Conservation (phyloP, 2,888 invertebrate genomes). For the Aphodius sticticus region DNA sequence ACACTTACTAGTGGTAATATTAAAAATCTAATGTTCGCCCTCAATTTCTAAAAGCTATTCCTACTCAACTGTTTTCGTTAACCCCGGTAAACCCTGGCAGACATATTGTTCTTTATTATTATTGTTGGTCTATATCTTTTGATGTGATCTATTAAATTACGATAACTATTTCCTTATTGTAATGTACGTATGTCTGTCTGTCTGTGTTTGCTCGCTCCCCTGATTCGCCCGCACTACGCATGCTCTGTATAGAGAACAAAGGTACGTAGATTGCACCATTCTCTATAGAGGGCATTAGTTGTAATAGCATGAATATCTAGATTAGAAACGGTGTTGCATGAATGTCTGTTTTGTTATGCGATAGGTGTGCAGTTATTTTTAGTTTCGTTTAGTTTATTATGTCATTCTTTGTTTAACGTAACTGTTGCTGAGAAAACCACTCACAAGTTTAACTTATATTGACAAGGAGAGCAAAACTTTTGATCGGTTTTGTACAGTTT, state of each 20-base stretch:
- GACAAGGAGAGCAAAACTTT: neutral
- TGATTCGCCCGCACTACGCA: conserved; percentile 54
- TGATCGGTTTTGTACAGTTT: neutral
- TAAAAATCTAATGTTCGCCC: too few species aligned
- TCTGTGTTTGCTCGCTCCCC: conserved; percentile 57
- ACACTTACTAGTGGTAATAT: neutral
- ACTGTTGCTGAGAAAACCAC: neutral
- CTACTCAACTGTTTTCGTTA: neutral
- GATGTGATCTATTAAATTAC: neutral
- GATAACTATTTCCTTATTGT: conserved; percentile 31
- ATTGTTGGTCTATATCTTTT: neutral
- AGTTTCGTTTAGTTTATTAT: neutral
- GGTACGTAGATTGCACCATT: conserved; percentile 58
- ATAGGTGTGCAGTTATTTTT: conserved; percentile 10
- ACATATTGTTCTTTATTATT: neutral
- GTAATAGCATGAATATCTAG: conserved; percentile 32
- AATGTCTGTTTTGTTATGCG: conserved; percentile 13
- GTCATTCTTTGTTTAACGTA: neutral
- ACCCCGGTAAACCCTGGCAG: neutral
- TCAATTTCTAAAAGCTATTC: neutral
- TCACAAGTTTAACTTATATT: too few species aligned
- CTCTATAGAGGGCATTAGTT: conserved; percentile 45
- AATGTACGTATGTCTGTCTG: conserved; percentile 52
- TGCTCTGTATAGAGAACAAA: conserved; percentile 61
- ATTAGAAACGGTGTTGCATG: conserved; percentile 34